Base-by-base conservation (phyloP, 2,888 invertebrate species). In the Sthenelais limicola region DNA sequence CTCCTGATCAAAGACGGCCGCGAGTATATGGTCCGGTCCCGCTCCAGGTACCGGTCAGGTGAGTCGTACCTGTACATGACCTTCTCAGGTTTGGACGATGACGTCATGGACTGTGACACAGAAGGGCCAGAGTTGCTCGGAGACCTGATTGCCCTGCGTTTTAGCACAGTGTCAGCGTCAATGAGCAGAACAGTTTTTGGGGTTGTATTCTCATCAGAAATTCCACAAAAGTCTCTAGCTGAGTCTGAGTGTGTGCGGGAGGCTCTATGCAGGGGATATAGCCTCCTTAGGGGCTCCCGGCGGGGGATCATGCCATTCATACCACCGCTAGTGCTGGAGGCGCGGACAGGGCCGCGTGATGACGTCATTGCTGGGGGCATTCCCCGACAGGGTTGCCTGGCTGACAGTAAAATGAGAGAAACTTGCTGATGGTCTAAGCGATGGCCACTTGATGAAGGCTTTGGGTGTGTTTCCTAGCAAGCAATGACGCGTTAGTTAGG, bases 331-430 rank as follows among this genome's bases (percentile, higher is more conserved):
- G 56, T 28, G 38, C 62, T 62, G 24, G 62, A 38, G 3, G 62
- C 7, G 2, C 62, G 35, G 21, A 21, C 38, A 15, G 62, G 24
- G 21, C 62, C 62, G 62, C 38, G 62, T 18, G 38, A 5, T 62
- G 62, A 62, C 62, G 62, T 62, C 62, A 62, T 62, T 9, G 62
- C 62, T 21, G 62, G 62, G 62, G 62, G 62, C 62, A 62, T 62
- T 43, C 35, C 62, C 38, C 43, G 62, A 38, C 24, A 32, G 21
- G 30, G 4, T n/a, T n/a, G n/a, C n/a, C n/a, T n/a, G n/a, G n/a
- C n/a, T n/a, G n/a, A n/a, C n/a, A n/a, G n/a, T n/a, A n/a, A n/a
- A n/a, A n/a, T n/a, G n/a, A n/a, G n/a, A n/a, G n/a, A n/a, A n/a
- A n/a, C n/a, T n/a, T n/a, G n/a, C n/a, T n/a, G n/a, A n/a, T n/a